phyloP scores from a whole-genome alignment of 2,113 vertebrate species.

The Lampris megalopsis region DNA sequence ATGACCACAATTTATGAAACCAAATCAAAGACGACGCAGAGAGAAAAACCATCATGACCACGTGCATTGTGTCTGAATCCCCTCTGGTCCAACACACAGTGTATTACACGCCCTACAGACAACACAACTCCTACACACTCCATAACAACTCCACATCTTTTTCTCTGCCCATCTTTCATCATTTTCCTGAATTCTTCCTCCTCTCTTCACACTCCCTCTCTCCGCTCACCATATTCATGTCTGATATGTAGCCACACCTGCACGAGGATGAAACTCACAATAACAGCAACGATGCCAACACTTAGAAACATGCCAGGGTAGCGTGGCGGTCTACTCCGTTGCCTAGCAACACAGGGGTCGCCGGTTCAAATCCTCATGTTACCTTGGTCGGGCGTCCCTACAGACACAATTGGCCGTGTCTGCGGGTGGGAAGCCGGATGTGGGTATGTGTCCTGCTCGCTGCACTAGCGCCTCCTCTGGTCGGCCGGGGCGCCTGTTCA shows the following conservation, averaged over 20 bases:
- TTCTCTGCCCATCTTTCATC: too few relatives aligned
- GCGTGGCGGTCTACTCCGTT: too few relatives aligned
- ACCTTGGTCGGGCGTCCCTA: too few relatives aligned
- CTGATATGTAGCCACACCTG: background rate
- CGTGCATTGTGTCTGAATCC: background rate
- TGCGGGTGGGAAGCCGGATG: too few relatives aligned
- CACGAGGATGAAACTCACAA: constrained; percentile 29
- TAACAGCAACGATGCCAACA: constrained; percentile 8
- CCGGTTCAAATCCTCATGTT: too few relatives aligned
- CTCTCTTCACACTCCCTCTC: background rate
- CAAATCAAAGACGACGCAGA: background rate
- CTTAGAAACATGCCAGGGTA: constrained; percentile 9
- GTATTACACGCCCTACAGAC: background rate
- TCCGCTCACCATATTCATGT: background rate
- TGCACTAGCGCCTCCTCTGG: too few relatives aligned
- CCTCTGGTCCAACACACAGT: too few relatives aligned
- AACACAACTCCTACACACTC: background rate
- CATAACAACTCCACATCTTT: too few relatives aligned
- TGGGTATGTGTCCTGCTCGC: too few relatives aligned
- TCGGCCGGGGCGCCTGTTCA: too few relatives aligned
- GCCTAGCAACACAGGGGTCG: too few relatives aligned
- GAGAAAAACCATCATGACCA: background rate
- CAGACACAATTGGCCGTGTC: too few relatives aligned
- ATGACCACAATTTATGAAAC: background rate
- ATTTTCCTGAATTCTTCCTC: background rate